Evolutionary conservation across 1,140 invertebrate species (phyloP).

Genomic region (Meloidogyne exigua): DNA sequence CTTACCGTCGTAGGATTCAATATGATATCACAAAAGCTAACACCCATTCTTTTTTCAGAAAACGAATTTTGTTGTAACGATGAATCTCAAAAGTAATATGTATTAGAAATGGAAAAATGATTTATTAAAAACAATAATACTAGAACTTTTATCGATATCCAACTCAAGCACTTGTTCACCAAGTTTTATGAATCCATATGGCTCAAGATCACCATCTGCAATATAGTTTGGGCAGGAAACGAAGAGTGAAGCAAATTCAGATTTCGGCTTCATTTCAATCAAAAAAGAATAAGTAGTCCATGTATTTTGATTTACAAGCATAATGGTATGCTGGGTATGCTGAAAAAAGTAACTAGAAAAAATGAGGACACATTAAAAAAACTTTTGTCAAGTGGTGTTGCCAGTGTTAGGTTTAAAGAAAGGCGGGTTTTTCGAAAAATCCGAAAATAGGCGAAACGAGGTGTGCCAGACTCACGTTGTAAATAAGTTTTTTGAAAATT

Average conservation of each 20-base stretch:
- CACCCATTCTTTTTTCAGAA: constrained; percentile 3
- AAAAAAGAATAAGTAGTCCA: constrained; percentile 28
- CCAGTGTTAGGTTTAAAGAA: too few relatives aligned
- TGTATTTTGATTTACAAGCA: too few relatives aligned
- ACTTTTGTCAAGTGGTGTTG: too few relatives aligned
- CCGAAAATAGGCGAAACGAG: too few relatives aligned
- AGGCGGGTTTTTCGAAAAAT: too few relatives aligned
- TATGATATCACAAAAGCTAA: constrained; percentile 16
- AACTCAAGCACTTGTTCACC: constrained; percentile 27
- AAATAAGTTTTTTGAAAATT: too few relatives aligned
- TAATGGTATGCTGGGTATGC: too few relatives aligned
- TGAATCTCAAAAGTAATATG: constrained; percentile 1
- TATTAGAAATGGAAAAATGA: background rate
- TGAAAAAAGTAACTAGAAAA: too few relatives aligned
- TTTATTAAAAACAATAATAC: background rate
- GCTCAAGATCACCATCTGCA: background rate
- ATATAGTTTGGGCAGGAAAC: constrained; percentile 9
- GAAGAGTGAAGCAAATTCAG: constrained; percentile 33
- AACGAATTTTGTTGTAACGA: background rate
- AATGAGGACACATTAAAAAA: too few relatives aligned
- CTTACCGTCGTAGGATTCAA: constrained; percentile 18
- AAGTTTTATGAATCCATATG: constrained; percentile 14
- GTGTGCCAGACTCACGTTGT: too few relatives aligned
- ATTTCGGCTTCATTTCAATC: constrained; percentile 31
- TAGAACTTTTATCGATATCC: background rate